A percentile compares a stretch with the other conserved stretches of the same genome.
Conservation (phyloP, 2,888 invertebrate genomes). For the Macaria notata region DNA sequence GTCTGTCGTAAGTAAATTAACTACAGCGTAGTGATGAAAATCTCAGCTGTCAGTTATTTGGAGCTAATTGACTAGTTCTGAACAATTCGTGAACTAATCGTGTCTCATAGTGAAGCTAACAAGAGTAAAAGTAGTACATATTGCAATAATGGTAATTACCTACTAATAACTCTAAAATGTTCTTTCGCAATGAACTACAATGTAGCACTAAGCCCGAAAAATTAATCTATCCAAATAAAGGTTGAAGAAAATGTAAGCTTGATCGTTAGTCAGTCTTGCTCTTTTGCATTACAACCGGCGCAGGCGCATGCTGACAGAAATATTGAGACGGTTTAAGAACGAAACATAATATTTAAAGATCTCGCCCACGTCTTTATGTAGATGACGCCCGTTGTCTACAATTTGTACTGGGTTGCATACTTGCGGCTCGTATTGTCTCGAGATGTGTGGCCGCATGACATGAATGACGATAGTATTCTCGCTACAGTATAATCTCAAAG, state of each 20-base stretch:
- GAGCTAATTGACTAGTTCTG: no score
- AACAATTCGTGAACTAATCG: no score
- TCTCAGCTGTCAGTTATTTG: no score
- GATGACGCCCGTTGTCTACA: constrained; percentile 34
- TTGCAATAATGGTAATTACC: no score
- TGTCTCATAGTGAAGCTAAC: no score
- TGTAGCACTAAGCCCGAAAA: no score
- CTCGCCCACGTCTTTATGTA: constrained; percentile 33
- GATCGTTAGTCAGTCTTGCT: constrained; percentile 8
- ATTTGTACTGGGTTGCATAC: constrained; percentile 29
- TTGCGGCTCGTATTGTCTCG: constrained; percentile 23
- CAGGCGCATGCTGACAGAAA: constrained; percentile 19
- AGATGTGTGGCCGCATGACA: constrained; percentile 30
- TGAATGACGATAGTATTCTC: constrained; percentile 13
- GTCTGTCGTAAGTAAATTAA: no score
- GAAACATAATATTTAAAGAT: constrained; percentile 26
- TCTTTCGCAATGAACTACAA: no score
- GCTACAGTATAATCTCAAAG: constrained; percentile 2
- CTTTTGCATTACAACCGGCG: constrained; percentile 14
- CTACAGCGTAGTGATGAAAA: no score
- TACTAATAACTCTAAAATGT: no score
- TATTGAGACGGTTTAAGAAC: constrained; percentile 22
- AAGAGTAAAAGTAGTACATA: no score
- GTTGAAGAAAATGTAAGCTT: constrained; percentile 3
- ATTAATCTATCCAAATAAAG: neutral